These are phyloP conservation scores for Eutrigla gurnardus DNA, from an alignment of 2,797 vertebrate species.

Conservation along the genomic window DNA sequence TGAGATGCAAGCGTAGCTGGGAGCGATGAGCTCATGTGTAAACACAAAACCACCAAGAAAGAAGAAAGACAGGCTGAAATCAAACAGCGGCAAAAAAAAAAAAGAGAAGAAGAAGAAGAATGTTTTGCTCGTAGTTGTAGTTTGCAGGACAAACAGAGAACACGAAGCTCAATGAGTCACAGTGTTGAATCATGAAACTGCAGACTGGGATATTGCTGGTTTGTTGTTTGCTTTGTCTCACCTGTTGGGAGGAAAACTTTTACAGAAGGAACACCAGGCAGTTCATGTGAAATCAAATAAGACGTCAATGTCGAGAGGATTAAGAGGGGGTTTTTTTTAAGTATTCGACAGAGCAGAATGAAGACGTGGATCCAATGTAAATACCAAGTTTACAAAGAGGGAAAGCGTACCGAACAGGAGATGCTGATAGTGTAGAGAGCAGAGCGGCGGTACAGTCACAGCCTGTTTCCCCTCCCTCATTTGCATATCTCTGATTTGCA, in stretches of 20 bases:
- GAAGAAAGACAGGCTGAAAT: conserved; percentile 40
- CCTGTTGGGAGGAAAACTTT: background rate
- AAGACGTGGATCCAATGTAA: conserved; percentile 12
- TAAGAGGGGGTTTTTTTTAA: background rate
- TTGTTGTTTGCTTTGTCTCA: background rate
- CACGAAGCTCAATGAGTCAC: conserved; percentile 47
- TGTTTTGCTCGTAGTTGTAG: conserved; percentile 23
- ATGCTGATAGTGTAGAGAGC: conserved; percentile 23
- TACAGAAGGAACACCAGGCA: background rate
- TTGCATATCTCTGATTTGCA: conserved; percentile 77
- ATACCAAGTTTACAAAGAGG: conserved; percentile 7
- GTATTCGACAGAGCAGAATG: conserved; percentile 12
- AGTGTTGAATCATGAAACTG: conserved; percentile 36
- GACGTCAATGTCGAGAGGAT: background rate
- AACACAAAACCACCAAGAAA: conserved; percentile 42
- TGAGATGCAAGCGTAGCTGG: conserved; percentile 42
- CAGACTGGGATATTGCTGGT: background rate
- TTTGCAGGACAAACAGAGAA: conserved; percentile 58
- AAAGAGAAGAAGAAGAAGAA: too few species aligned
- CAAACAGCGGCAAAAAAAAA: conserved; percentile 18
- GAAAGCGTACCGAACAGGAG: conserved; percentile 15
- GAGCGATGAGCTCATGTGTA: conserved; percentile 46
- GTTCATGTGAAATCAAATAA: too few species aligned
- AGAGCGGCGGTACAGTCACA: conserved; percentile 2
- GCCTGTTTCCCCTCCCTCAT: conserved; percentile 44